Evolutionary conservation across 2,797 vertebrate species (phyloP).

Genomic region (Neosilurus hyrtlii): DNA sequence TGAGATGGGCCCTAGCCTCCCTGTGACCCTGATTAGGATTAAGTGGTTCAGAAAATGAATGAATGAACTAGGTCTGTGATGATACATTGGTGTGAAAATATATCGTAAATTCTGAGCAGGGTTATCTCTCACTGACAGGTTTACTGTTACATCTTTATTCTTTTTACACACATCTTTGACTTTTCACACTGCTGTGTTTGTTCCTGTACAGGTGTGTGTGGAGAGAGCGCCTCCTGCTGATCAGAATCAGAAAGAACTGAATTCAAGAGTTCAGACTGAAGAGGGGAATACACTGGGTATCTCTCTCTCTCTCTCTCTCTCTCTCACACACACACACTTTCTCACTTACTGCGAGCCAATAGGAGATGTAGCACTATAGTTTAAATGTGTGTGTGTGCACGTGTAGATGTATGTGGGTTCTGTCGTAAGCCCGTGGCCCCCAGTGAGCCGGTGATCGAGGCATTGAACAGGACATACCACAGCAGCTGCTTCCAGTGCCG

Average conservation of each 20-base stretch:
- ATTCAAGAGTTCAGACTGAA: constrained; percentile 39
- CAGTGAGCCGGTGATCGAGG: constrained; percentile 76
- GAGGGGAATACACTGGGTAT: constrained; percentile 56
- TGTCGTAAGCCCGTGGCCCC: constrained; percentile 84
- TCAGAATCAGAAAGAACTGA: constrained; percentile 48
- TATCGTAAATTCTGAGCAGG: background rate
- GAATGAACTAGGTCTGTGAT: background rate
- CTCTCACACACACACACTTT: background rate
- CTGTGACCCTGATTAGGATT: too few relatives aligned
- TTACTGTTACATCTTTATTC: background rate
- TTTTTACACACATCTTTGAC: background rate
- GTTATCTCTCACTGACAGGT: background rate
- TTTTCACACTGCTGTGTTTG: background rate
- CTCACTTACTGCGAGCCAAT: background rate
- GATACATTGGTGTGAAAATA: background rate
- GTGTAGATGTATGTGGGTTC: constrained; percentile 87
- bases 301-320: constrained; percentile 34
- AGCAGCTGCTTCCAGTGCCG: constrained; percentile 88
- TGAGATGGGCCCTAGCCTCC: too few relatives aligned
- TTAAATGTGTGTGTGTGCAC: constrained; percentile 26
- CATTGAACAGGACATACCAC: constrained; percentile 88
- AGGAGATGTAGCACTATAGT: too few relatives aligned
- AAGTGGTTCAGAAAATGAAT: too few relatives aligned
- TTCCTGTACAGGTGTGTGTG: constrained; percentile 36
- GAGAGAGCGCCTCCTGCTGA: constrained; percentile 64